Conservation (phyloP, 2,888 invertebrate genomes). For the Phlogophora meticulosa region DNA sequence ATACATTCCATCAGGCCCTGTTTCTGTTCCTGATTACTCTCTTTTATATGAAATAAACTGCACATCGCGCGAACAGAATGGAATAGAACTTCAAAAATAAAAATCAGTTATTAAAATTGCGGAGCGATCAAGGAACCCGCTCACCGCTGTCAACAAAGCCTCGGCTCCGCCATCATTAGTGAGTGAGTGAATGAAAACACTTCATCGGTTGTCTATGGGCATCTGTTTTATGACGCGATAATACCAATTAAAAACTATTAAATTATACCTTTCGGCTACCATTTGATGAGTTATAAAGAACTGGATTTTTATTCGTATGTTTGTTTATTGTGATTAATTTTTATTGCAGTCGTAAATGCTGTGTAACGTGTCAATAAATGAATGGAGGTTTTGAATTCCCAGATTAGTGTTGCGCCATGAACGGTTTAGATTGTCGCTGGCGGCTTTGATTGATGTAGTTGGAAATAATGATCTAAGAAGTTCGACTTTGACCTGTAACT, state of each 20-base stretch:
- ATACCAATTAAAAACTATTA: constrained; percentile 91
- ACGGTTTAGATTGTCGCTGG: constrained; percentile 55
- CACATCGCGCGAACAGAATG: background rate
- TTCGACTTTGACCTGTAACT: constrained; percentile 38
- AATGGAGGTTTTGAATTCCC: constrained; percentile 60
- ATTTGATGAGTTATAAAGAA: constrained; percentile 86
- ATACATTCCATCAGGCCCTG: background rate
- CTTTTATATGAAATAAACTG: background rate
- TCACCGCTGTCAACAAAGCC: constrained; percentile 55
- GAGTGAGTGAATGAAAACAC: constrained; percentile 85
- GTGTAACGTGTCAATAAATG: constrained; percentile 76
- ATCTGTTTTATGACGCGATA: constrained; percentile 87
- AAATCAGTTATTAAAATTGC: constrained; percentile 3
- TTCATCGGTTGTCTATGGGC: constrained; percentile 85
- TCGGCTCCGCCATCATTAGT: constrained; percentile 66
- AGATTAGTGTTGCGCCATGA: constrained; percentile 67
- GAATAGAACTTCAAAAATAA: background rate
- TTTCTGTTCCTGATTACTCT: background rate
- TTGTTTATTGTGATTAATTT: constrained; percentile 89
- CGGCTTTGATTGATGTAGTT: constrained; percentile 56
- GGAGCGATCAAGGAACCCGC: constrained; percentile 29
- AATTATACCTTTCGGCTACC: constrained; percentile 86
- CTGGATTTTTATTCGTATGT: constrained; percentile 80
- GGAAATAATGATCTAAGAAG: constrained; percentile 46
- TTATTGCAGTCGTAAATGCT: constrained; percentile 79